Conservation (phyloP, 2,113 vertebrate species). For the Orthonyx spaldingii region DNA sequence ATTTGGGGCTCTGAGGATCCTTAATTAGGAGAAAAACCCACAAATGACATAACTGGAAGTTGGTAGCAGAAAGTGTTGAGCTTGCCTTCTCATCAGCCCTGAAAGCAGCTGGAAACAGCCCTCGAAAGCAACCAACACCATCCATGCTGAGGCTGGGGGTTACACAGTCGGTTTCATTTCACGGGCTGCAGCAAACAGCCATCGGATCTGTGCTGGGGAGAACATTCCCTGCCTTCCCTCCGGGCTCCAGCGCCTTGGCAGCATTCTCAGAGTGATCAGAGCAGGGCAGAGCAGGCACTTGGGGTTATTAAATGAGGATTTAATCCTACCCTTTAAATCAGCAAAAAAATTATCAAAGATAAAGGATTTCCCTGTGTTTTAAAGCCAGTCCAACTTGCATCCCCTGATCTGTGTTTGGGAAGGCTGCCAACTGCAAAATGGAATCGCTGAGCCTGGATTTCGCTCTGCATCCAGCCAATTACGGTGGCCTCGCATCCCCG, state of each 20-base stretch:
- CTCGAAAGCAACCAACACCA: not conserved
- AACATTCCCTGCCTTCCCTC: not conserved
- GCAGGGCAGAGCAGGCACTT: not conserved
- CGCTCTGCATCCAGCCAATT: constrained; percentile 44
- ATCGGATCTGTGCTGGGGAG: not conserved
- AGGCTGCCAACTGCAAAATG: constrained; percentile 58
- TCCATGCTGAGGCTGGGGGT: not conserved
- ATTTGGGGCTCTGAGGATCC: not conserved
- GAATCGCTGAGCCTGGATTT: constrained; percentile 56
- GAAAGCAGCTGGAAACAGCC: not conserved
- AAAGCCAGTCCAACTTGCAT: not conserved
- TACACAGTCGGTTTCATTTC: not conserved
- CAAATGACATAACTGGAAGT: not conserved
- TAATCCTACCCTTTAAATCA: constrained; percentile 47
- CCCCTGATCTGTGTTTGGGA: constrained; percentile 25
- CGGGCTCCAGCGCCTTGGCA: not conserved
- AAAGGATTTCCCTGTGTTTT: constrained; percentile 32
- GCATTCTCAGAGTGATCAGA: not conserved
- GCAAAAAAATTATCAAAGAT: constrained; percentile 18
- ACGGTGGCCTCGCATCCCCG: not conserved
- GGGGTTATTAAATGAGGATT: constrained; percentile 47
- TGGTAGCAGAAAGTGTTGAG: not conserved
- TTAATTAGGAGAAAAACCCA: not conserved
- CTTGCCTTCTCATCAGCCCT: not conserved
- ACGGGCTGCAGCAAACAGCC: not conserved